Percentiles rank a stretch among this genome's conserved stretches.
phyloP scores from a whole-genome alignment of 64 coral and sea anemone species.

The Cladopsammia gracilis region DNA sequence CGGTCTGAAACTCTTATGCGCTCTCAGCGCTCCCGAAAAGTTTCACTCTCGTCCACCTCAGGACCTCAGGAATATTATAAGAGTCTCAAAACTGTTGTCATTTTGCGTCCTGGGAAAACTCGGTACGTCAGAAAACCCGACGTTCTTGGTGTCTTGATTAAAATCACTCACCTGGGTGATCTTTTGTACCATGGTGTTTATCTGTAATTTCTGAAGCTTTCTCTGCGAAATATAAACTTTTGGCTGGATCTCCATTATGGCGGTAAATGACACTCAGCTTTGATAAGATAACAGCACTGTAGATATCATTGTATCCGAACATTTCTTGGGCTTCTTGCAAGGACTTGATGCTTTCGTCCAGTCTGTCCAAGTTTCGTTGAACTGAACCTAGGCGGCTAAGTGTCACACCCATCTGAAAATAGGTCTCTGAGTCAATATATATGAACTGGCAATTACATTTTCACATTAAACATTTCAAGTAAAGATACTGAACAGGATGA shows the following conservation, averaged over 20 bases:
- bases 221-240: not conserved
- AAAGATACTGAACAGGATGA: no score
- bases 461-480: no score
- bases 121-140: no score
- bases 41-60: no score
- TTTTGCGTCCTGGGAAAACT: no score
- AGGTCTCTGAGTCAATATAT: not conserved
- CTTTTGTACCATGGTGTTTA: not conserved
- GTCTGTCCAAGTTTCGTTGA: constrained; percentile 34
- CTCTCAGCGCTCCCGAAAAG: no score
- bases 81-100: no score
- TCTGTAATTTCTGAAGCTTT: constrained; percentile 29
- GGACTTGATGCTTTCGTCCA: constrained; percentile 33
- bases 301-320: constrained; percentile 7
- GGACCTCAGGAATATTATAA: no score
- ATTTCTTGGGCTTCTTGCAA: not conserved
- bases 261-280: constrained; percentile 49
- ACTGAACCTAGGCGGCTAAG: constrained; percentile 33
- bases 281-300: constrained; percentile 23
- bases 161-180: constrained; percentile 1
- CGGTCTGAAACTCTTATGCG: no score
- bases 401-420: constrained; percentile 14
- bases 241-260: constrained; percentile 13
- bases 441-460: not conserved
- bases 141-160: no score